Percentiles rank a stretch among this genome's conserved stretches.
These are phyloP conservation scores for Ormia ochracea DNA, from an alignment of 2,888 invertebrate species.

Conservation along the genomic window DNA sequence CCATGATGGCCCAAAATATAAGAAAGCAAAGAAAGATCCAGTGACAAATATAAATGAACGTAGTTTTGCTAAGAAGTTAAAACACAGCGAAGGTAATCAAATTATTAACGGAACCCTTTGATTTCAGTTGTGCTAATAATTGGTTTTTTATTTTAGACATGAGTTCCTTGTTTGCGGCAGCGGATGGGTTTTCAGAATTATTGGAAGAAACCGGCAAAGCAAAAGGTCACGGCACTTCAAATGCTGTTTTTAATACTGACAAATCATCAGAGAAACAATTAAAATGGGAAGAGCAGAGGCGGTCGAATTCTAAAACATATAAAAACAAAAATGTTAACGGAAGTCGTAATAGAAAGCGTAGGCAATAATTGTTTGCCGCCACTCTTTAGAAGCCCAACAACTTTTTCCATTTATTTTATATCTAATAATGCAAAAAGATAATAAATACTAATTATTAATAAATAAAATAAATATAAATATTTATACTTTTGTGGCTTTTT, in stretches of 20 bases:
- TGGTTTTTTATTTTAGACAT: too few relatives aligned
- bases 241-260: constrained; percentile 85
- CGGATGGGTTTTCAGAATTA: constrained; percentile 92
- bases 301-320: constrained; percentile 71
- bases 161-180: constrained; percentile 86
- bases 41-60: constrained; percentile 64
- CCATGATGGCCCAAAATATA: constrained; percentile 68
- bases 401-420: too few relatives aligned
- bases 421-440: too few relatives aligned
- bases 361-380: constrained; percentile 50
- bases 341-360: constrained; percentile 64
- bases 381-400: too few relatives aligned
- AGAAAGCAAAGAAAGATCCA: constrained; percentile 68
- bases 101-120: background rate
- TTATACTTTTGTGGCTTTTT: too few relatives aligned
- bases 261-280: constrained; percentile 87
- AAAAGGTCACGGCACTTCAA: constrained; percentile 82
- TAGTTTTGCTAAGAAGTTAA: constrained; percentile 72
- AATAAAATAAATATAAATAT: too few relatives aligned
- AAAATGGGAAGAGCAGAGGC: constrained; percentile 87
- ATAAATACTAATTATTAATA: too few relatives aligned
- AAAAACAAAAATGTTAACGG: constrained; percentile 64
- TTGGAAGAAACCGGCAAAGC: constrained; percentile 88
- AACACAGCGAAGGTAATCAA: constrained; percentile 71
- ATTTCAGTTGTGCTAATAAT: too few relatives aligned